Conservation (phyloP, 2,113 vertebrate genomes). For the Coregonus clupeaformis region DNA sequence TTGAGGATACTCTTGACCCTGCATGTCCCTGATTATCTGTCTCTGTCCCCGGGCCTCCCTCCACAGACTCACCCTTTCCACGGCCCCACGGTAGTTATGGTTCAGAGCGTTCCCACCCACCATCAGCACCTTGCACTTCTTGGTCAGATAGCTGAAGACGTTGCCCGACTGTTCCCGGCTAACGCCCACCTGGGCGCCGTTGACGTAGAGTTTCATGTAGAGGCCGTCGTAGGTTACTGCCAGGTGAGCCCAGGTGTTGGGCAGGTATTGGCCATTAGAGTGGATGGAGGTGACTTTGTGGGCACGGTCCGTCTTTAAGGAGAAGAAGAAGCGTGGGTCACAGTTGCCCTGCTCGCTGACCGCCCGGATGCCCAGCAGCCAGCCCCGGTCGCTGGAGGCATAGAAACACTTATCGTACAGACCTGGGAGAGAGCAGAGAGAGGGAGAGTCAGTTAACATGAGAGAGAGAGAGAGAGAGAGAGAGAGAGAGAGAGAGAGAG, state of each 20-base stretch:
- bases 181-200: conserved; percentile 91
- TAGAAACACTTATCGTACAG: conserved; percentile 99
- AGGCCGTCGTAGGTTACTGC: conserved; percentile 89
- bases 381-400: conserved; percentile 94
- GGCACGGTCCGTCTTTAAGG: conserved; percentile 95
- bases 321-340: conserved; percentile 97
- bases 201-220: conserved; percentile 93
- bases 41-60: conserved; percentile 85
- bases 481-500: background rate
- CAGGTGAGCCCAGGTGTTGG: conserved; percentile 90
- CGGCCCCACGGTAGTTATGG: conserved; percentile 90
- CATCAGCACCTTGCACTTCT: conserved; percentile 97
- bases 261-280: conserved; percentile 86
- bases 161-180: conserved; percentile 92
- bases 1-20: conserved; percentile 70
- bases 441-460: conserved; percentile 51
- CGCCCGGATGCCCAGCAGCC: conserved; percentile 94
- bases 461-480: background rate
- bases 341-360: conserved; percentile 90
- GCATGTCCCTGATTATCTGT: conserved; percentile 88
- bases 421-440: conserved; percentile 78
- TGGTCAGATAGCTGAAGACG: conserved; percentile 90
- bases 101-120: conserved; percentile 90
- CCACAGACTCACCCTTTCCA: conserved; percentile 91
- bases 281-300: conserved; percentile 90